Evolutionary conservation across 2,113 vertebrate genomes (phyloP), one percentile per base, ranked within the genome.

Genomic region (Apodemus sylvaticus): DNA sequence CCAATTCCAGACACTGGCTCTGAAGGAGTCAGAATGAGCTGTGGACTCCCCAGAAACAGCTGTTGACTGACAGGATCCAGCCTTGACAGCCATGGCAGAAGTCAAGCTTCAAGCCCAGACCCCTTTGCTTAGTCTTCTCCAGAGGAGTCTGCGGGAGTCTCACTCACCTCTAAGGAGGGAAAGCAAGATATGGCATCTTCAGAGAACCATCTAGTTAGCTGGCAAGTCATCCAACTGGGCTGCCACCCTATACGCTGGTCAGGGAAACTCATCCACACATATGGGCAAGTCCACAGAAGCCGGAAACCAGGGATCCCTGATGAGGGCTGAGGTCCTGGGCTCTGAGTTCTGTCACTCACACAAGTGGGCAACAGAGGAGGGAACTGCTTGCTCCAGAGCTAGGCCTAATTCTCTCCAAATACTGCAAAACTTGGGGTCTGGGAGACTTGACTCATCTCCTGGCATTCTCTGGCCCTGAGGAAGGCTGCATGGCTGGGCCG

Each of bases 291-390:
- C 82, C n/a, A 62, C 58, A 29, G 14, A 86, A 29, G 26, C 24
- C 26, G 51, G 71, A 81, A 73, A 3, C 17, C 11, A 13, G 58
- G 55, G 19, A 36, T 17, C 31, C 53, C 42, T 2, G 48, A 34
- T 31, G 71, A 19, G 31, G n/a, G 34, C 86, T 19, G 4, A 34
- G 71, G 24, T 36, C 39, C 87, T 3, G 42, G 81, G 83, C 66
- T 42, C 78, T 83, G 51, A 29, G 76, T 13, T 34, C 16, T 26
- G 82, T 12, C 24, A 22, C 51, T 73, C 64, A 36, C 26, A 58
- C 0, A 20, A 8, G 8, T 64, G 16, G 9, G 62, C 8, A 26
- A 14, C 42, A 12, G 55, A 3, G 1, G 1, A 81, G 42, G 62
- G 76, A 22, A 70, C 10, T 12, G 5, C 64, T 89, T 3, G 22